Base-by-base conservation (phyloP, 2,113 vertebrate species). In the Anoplopoma fimbria region DNA sequence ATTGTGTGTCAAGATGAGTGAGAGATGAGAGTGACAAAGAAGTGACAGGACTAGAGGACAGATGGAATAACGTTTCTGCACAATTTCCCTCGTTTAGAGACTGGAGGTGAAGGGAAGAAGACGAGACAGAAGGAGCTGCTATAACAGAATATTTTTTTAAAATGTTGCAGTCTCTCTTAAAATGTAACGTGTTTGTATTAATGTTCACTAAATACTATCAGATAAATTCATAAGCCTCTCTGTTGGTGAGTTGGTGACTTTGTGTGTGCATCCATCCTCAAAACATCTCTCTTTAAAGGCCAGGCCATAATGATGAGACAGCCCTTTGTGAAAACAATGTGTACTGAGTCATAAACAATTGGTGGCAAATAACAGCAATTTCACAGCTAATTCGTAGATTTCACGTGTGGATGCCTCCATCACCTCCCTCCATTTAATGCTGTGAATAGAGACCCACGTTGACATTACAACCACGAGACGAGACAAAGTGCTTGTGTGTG, bases 361-460 rank as follows among this genome's bases (percentile, higher is more conserved):
- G 81, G 68, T 49, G 74, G 89, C 89, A 95, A 95, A 96, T 95
- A 91, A 94, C 93, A 89, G 95, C 94, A 93, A 95, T 95, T 94
- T 95, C 86, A 91, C 84, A 92, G 87, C 93, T 95, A 94, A 94
- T 95, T 93, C 90, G 65, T 90, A 86, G 93, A 94, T 95, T 95
- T 95, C 90, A 95, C 93, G 92, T 88, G 78, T 92, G 93, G 87
- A 83, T 84, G 92, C 85, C 80, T 87, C 82, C 72, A 73, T 91
- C 81, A 76, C 81, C 91, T 83, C 91, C 84, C 89, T 89, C 88
- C 88, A 87, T 93, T 92, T 81, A 92, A 88, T 86, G 77, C 75
- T 62, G 61, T 89, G 86, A 92, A 89, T 82, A 85, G 88, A 89
- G 81, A 82, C 82, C 60, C 58, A 36, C n/a, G 60, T 65, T 89